Conservation (phyloP, 2,888 invertebrate species). For the Cryptops parisi region DNA sequence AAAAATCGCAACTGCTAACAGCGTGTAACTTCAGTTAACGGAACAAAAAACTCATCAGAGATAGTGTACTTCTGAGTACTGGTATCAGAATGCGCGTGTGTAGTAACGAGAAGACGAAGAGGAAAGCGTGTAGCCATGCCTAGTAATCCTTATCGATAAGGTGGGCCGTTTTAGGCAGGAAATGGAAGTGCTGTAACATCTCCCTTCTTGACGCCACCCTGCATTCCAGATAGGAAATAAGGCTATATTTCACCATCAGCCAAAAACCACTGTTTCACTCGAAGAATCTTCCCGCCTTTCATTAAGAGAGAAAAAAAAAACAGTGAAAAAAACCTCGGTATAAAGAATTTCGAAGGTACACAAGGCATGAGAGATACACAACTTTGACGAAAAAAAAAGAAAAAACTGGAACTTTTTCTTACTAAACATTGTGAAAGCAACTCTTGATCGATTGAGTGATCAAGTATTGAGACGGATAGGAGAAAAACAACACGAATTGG, state of each 20-base stretch:
- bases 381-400: background rate
- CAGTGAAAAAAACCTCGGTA: background rate
- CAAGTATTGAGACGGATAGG: too few species aligned
- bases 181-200: conserved; percentile 6
- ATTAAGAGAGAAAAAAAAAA: background rate
- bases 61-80: too few species aligned
- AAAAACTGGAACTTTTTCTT: background rate
- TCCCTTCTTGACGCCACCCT: background rate
- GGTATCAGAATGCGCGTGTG: too few species aligned
- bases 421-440: too few species aligned
- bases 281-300: conserved; percentile 1
- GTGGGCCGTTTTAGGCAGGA: conserved; percentile 10
- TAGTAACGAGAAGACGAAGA: too few species aligned
- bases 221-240: conserved; percentile 11
- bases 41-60: too few species aligned
- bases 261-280: conserved; percentile 8
- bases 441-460: too few species aligned
- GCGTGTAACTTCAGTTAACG: too few species aligned
- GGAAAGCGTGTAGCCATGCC: too few species aligned
- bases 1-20: too few species aligned
- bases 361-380: background rate
- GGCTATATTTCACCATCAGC: conserved; percentile 9
- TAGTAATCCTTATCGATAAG: conserved; percentile 12
- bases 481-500: too few species aligned
- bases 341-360: background rate